Evolutionary conservation across 2,888 invertebrate genomes (phyloP), one percentile per base, ranked within the genome.

Genomic region (Danaus chrysippus): DNA sequence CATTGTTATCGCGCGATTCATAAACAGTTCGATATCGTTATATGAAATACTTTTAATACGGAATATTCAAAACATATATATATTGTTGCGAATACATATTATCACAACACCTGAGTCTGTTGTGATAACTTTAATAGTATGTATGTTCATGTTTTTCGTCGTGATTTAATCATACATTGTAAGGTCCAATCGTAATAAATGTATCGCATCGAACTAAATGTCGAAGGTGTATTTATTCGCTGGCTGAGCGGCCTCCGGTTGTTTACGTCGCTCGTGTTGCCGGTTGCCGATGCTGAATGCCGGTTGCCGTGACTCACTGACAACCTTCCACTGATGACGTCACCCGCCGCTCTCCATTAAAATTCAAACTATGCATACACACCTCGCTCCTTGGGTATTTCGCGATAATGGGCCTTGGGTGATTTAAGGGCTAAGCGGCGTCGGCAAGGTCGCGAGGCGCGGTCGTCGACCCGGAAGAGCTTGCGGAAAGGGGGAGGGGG

Each of bases 391-490:
- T 60, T 63, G 41, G 54, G 42, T 44, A 34, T 34, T 15, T 23
- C 23, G 42, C 58, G 41, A 54, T 60, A 41, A 46, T 34, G 43
- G 42, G 15, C 13, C 9, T 13, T 15, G 34, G 15, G n/a, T 57
- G 23, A 57, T 61, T 42, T 42, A 54, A 66, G 77, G 76, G 76
- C 75, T 73, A 66, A 17, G 66, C 70, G 70, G 67, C 64, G 66
- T 66, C 71, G 69, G 69, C 82, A 83, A 82, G 82, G 81, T 77
- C 78, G 76, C 63, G 61, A 64, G 66, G 68, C 67, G 69, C 77
- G 84, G 81, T 81, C 83, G 72, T 72, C 74, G 81, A 86, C 84
- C 86, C 82, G 82, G 79, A 84, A 83, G 72, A 75, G 71, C 69
- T 34, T 34, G 23, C 23, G 23, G 23, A 34, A 34, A 66, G 65